Conservation (phyloP, 2,113 vertebrate species). For the Phocoena phocoena region DNA sequence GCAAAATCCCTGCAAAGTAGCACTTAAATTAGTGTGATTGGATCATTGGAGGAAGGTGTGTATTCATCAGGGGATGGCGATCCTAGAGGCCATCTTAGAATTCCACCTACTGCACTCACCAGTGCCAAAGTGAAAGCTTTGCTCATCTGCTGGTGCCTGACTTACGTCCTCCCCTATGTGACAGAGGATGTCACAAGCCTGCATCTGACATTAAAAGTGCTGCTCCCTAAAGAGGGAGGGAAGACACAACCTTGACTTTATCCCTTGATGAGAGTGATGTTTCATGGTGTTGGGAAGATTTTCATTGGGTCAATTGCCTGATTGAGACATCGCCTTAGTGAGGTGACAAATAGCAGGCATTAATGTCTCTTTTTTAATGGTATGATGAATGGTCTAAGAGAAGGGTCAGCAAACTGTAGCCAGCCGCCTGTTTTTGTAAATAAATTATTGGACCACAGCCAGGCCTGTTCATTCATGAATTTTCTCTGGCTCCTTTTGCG, state of each 20-base stretch:
- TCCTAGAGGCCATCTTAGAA: background rate
- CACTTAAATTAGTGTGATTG: background rate
- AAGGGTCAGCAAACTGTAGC: background rate
- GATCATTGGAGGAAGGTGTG: background rate
- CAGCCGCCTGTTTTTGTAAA: background rate
- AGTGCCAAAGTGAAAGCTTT: constrained; percentile 19
- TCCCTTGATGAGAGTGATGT: background rate
- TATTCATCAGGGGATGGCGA: background rate
- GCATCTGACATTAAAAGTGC: background rate
- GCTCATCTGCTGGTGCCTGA: constrained; percentile 42
- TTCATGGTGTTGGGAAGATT: background rate
- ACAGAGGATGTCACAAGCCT: background rate
- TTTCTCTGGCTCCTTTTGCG: background rate
- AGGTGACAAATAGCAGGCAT: background rate
- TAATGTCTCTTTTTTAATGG: background rate
- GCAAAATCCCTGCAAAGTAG: background rate
- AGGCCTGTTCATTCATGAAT: background rate
- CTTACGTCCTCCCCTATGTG: background rate
- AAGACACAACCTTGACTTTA: background rate
- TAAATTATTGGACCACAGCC: background rate
- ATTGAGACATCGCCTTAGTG: background rate
- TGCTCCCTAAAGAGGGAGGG: background rate
- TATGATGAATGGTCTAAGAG: background rate
- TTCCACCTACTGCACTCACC: background rate
- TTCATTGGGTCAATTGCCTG: background rate